These are phyloP conservation scores for Neostethus bicornis DNA, from an alignment of 2,797 vertebrate species.

Conservation along the genomic window DNA sequence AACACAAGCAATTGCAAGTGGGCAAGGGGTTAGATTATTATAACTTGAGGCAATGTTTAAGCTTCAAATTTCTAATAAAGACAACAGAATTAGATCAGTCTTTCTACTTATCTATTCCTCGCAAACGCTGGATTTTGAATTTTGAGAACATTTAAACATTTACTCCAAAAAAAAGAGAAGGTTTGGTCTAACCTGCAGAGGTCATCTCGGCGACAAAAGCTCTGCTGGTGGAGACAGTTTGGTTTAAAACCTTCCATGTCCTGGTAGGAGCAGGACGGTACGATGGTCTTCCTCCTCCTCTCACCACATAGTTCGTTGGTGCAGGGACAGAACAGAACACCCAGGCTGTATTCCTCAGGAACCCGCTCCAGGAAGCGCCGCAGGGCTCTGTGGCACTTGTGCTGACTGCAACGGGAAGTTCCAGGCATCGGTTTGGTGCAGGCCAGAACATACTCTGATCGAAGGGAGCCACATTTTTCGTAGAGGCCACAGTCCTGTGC, in stretches of 20 bases:
- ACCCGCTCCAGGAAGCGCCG: slow-evolving; percentile 90
- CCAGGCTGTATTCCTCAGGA: slow-evolving; percentile 86
- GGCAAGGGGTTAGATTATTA: no score
- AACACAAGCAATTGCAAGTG: no score
- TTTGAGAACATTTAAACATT: no score
- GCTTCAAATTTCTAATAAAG: no score
- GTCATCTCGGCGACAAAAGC: slow-evolving; percentile 84
- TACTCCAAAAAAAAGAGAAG: no score
- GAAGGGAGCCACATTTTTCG: slow-evolving; percentile 88
- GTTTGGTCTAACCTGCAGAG: slow-evolving; percentile 86
- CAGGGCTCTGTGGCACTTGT: slow-evolving; percentile 86
- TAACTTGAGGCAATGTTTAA: no score
- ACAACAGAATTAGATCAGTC: no score
- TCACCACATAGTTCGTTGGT: slow-evolving; percentile 87
- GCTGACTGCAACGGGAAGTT: slow-evolving; percentile 83
- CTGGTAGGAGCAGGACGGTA: slow-evolving; percentile 91
- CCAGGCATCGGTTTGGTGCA: slow-evolving; percentile 80
- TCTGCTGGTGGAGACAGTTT: slow-evolving; percentile 89
- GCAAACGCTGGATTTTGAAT: no score
- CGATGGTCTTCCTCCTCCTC: slow-evolving; percentile 92
- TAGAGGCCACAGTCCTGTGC: slow-evolving; percentile 87
- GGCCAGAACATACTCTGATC: slow-evolving; percentile 87
- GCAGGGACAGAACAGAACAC: slow-evolving; percentile 91
- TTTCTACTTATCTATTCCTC: no score
- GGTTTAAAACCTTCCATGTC: slow-evolving; percentile 74